Conservation (phyloP, 1,140 invertebrate genomes). For the Zaprionus inermis region DNA sequence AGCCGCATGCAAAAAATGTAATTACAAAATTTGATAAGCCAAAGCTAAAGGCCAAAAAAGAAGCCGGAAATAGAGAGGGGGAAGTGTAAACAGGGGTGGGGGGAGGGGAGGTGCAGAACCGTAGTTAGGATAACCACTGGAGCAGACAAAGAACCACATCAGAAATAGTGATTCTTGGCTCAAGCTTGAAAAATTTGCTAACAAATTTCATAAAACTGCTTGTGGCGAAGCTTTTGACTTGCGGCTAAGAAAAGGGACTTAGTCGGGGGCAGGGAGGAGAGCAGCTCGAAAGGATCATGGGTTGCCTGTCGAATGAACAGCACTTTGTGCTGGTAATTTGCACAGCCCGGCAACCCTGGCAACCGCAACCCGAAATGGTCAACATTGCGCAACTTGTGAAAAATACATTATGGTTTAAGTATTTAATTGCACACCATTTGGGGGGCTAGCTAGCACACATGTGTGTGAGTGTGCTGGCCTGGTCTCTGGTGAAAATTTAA, state of each 20-base stretch:
- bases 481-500: conserved; percentile 25
- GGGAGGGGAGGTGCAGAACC: background rate
- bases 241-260: conserved; percentile 31
- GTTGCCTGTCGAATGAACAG: conserved; percentile 57
- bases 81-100: too few species aligned
- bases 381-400: conserved; percentile 81
- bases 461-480: conserved; percentile 8
- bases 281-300: conserved; percentile 4
- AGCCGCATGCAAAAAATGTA: conserved; percentile 54
- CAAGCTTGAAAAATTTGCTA: conserved; percentile 32
- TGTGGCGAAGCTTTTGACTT: conserved; percentile 78
- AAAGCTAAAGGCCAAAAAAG: conserved; percentile 1
- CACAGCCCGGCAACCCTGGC: conserved; percentile 38
- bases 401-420: conserved; percentile 81
- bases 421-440: conserved; percentile 79
- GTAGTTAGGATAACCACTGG: conserved; percentile 2
- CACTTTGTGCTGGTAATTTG: conserved; percentile 75
- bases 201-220: conserved; percentile 76
- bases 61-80: background rate
- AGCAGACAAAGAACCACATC: conserved; percentile 35
- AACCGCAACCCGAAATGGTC: conserved; percentile 78
- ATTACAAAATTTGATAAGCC: conserved; percentile 78
- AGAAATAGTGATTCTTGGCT: conserved; percentile 34
- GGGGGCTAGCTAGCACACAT: conserved; percentile 9
- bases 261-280: background rate